phyloP scores from a whole-genome alignment of 1,140 invertebrate species.

The Globodera rostochiensis region DNA sequence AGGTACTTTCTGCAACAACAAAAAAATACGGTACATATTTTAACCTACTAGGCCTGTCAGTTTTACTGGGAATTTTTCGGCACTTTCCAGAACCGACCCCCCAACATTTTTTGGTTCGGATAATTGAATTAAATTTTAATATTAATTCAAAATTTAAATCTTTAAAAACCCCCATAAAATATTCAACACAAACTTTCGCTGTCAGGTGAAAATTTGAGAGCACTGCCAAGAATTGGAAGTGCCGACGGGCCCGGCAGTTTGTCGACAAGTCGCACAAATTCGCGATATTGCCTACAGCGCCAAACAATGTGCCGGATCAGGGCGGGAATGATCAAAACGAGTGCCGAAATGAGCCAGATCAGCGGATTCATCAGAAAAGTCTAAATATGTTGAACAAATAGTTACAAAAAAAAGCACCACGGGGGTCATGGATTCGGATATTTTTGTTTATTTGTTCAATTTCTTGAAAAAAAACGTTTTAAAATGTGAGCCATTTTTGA shows the following conservation, averaged over 20 bases:
- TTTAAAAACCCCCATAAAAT: neutral
- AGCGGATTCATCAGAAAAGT: constrained; percentile 33
- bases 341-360: constrained; percentile 26
- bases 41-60: too few species aligned
- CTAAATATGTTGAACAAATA: too few species aligned
- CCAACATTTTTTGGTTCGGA: too few species aligned
- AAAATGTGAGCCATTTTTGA: too few species aligned
- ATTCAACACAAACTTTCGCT: constrained; percentile 25
- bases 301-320: constrained; percentile 15
- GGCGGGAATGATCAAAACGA: constrained; percentile 16
- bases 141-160: neutral
- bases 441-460: too few species aligned
- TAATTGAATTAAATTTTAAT: too few species aligned
- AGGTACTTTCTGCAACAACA: constrained; percentile 31
- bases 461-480: too few species aligned
- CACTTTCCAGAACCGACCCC: too few species aligned
- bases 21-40: neutral
- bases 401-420: too few species aligned
- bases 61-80: too few species aligned
- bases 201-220: constrained; percentile 33
- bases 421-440: too few species aligned
- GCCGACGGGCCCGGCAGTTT: constrained; percentile 35
- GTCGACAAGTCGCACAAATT: constrained; percentile 34
- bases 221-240: constrained; percentile 35
- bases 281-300: neutral